Percentiles rank a stretch among this genome's conserved stretches.
These are phyloP conservation scores for Periophthalmodon schlosseri DNA, from an alignment of 2,113 vertebrate genomes.

Conservation along the genomic window DNA sequence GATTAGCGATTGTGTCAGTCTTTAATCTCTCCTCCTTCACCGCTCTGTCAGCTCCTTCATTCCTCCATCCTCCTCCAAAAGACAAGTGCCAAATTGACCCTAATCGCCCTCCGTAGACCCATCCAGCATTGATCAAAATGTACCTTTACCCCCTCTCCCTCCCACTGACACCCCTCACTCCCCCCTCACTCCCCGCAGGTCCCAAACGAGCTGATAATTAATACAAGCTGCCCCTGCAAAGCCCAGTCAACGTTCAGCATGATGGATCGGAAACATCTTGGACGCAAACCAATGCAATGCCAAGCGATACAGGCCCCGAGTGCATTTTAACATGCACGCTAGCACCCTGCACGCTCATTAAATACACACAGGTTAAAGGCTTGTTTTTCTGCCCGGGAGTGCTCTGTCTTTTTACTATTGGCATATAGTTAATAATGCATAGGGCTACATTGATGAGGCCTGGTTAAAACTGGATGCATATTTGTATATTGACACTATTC, in stretches of 20 bases:
- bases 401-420: conserved; percentile 65
- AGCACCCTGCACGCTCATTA: conserved; percentile 64
- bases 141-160: conserved; percentile 41
- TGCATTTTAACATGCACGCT: conserved; percentile 71
- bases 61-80: conserved; percentile 10
- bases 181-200: not conserved
- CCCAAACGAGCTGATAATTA: conserved; percentile 81
- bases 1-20: conserved; percentile 1
- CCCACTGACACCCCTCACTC: conserved; percentile 15
- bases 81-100: conserved; percentile 45
- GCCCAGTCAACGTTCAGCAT: conserved; percentile 71
- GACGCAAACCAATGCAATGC: conserved; percentile 53
- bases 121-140: conserved; percentile 61
- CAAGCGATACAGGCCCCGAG: conserved; percentile 51
- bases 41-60: not conserved
- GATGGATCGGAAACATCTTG: conserved; percentile 81
- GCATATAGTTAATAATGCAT: conserved; percentile 72
- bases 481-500: no score
- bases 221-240: conserved; percentile 78
- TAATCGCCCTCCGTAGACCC: conserved; percentile 57
- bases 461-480: not conserved
- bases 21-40: not conserved
- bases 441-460: conserved; percentile 36
- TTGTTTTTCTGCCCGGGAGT: conserved; percentile 57
- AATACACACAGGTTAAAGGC: conserved; percentile 49